phyloP scores from a whole-genome alignment of 1,140 invertebrate genomes.

The Nephila pilipes region DNA sequence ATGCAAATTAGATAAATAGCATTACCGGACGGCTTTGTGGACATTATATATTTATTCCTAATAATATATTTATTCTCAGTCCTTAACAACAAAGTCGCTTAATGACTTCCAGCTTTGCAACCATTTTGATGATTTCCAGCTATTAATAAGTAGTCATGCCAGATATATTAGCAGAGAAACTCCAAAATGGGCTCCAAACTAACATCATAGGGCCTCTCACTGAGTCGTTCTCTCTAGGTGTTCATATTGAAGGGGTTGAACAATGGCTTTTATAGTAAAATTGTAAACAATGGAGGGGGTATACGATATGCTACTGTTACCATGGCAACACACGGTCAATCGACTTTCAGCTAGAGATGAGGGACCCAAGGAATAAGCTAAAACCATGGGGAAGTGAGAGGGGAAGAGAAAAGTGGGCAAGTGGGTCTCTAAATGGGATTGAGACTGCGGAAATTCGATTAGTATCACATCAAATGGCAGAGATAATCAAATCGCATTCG shows the following conservation, averaged over 20 bases:
- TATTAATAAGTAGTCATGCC: background rate
- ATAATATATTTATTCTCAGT: background rate
- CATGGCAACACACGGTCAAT: constrained; percentile 62
- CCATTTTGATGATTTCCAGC: background rate
- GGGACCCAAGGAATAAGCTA: constrained; percentile 43
- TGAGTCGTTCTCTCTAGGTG: background rate
- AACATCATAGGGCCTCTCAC: background rate
- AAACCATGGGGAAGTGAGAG: background rate
- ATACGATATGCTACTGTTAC: constrained; percentile 34
- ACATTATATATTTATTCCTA: no score
- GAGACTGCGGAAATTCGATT: constrained; percentile 69
- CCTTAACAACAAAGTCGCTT: background rate
- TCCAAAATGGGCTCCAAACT: background rate
- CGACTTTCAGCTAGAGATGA: constrained; percentile 60
- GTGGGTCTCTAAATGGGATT: constrained; percentile 64
- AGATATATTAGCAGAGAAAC: background rate
- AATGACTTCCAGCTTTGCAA: background rate
- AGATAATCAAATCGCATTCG: constrained; percentile 68
- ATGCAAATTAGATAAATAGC: no score
- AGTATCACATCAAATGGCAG: constrained; percentile 59
- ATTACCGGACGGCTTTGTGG: no score
- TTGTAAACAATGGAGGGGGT: constrained; percentile 65
- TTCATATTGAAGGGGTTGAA: constrained; percentile 46
- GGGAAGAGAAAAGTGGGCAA: constrained; percentile 51
- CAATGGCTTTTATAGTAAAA: constrained; percentile 46